These are phyloP conservation scores for Penaeus monodon DNA, from an alignment of 2,888 invertebrate genomes.

Conservation along the genomic window DNA sequence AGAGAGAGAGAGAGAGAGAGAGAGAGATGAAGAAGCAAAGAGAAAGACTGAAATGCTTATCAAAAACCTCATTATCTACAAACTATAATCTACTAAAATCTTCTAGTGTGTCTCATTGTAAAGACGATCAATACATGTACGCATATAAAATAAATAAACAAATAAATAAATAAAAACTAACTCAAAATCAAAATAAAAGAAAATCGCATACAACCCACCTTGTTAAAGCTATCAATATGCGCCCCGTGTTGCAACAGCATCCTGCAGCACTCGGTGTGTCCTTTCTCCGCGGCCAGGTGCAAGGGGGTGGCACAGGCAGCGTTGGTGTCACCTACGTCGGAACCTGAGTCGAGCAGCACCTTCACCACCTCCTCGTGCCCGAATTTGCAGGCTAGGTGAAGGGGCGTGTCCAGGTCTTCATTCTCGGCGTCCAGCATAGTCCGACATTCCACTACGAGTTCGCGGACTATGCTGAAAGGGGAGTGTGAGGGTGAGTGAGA, in stretches of 20 bases:
- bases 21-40: no score
- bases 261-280: conserved; percentile 68
- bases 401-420: conserved; percentile 64
- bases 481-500: conserved; percentile 48
- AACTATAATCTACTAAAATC: no score
- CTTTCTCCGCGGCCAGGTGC: conserved; percentile 69
- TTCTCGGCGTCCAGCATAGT: conserved; percentile 64
- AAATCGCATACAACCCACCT: conserved; percentile 19
- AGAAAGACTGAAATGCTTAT: no score
- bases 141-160: no score
- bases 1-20: no score
- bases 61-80: no score
- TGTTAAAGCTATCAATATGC: conserved; percentile 63
- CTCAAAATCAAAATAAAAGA: no score
- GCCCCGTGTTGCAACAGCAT: conserved; percentile 59
- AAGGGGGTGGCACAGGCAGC: conserved; percentile 70
- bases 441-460: conserved; percentile 44
- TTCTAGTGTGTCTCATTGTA: no score
- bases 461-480: conserved; percentile 66
- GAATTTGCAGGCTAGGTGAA: conserved; percentile 62
- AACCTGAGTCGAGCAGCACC: conserved; percentile 69
- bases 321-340: conserved; percentile 69
- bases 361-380: conserved; percentile 66
- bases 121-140: no score
- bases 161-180: no score